phyloP scores from a whole-genome alignment of 2,888 invertebrate species.

The Yponomeuta malinellus region DNA sequence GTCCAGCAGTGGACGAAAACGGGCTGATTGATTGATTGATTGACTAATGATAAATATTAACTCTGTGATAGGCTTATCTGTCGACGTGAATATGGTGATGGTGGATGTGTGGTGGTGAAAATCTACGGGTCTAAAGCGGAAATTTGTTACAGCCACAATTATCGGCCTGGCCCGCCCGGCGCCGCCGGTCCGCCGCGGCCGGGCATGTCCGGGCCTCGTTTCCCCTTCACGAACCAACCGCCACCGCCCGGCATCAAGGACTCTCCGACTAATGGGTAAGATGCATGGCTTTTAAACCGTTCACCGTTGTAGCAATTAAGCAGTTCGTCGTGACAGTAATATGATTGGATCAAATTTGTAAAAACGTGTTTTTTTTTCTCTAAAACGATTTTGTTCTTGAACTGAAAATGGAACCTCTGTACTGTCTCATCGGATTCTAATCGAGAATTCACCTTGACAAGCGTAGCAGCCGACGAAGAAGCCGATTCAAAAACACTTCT shows the following conservation, averaged over 20 bases:
- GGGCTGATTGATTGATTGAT: too few relatives aligned
- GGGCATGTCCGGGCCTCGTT: slow-evolving; percentile 33
- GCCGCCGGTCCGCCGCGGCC: slow-evolving; percentile 24
- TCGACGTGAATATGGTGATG: too few relatives aligned
- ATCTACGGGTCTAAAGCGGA: too few relatives aligned
- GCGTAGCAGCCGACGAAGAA: not conserved
- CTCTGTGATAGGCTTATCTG: too few relatives aligned
- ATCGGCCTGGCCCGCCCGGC: slow-evolving; percentile 5
- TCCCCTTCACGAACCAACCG: slow-evolving; percentile 65
- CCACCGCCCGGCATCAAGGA: slow-evolving; percentile 78
- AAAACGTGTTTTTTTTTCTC: too few relatives aligned
- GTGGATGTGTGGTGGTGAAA: too few relatives aligned
- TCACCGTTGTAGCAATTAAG: not conserved
- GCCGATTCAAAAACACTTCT: not conserved
- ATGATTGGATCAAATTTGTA: too few relatives aligned
- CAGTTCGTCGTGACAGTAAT: too few relatives aligned
- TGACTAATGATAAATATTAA: too few relatives aligned
- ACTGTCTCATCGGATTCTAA: not conserved
- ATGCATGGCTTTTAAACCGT: slow-evolving; percentile 42
- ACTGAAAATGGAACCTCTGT: not conserved
- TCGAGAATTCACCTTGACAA: not conserved
- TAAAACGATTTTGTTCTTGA: too few relatives aligned
- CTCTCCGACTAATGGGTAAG: slow-evolving; percentile 71
- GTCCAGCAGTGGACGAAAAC: too few relatives aligned
- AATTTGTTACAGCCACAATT: not conserved